These are phyloP conservation scores for Diadema setosum DNA, from an alignment of 35 echinoderm and acorn worm species.

Conservation along the genomic window DNA sequence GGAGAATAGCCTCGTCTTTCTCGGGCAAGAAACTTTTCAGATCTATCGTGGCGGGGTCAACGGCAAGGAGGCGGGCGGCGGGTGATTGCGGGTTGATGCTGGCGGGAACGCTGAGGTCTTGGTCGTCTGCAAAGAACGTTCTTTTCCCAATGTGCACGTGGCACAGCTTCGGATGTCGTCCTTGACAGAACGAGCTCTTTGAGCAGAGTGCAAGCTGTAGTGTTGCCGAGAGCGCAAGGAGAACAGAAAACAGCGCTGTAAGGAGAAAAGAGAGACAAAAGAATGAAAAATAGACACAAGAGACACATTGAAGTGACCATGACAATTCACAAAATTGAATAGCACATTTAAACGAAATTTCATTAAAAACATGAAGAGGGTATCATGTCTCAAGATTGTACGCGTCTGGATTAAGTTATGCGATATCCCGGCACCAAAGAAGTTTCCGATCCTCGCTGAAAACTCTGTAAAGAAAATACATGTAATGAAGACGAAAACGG, in stretches of 20 bases:
- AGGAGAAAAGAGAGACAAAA: not conserved
- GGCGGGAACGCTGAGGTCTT: not conserved
- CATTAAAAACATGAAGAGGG: too few relatives aligned
- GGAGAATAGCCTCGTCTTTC: not conserved
- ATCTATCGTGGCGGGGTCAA: not conserved
- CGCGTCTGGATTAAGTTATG: too few relatives aligned
- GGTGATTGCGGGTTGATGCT: slow-evolving; percentile 1
- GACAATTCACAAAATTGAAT: too few relatives aligned
- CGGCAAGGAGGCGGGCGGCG: not conserved
- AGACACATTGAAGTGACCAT: too few relatives aligned
- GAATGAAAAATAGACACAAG: too few relatives aligned
- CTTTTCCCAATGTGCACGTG: slow-evolving; percentile 14
- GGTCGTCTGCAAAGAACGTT: slow-evolving; percentile 6
- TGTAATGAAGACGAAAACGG: too few relatives aligned
- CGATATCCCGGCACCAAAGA: too few relatives aligned
- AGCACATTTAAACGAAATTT: too few relatives aligned
- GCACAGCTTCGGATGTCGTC: not conserved
- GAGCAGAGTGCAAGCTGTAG: not conserved
- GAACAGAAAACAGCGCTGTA: slow-evolving; percentile 3
- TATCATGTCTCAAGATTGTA: too few relatives aligned
- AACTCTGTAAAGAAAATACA: too few relatives aligned
- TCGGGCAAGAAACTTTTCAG: not conserved
- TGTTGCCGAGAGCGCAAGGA: not conserved
- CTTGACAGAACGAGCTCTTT: slow-evolving; percentile 15
- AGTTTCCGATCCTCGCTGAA: too few relatives aligned